phyloP scores from a whole-genome alignment of 2,113 vertebrate genomes.

The Percopsis transmontana region DNA sequence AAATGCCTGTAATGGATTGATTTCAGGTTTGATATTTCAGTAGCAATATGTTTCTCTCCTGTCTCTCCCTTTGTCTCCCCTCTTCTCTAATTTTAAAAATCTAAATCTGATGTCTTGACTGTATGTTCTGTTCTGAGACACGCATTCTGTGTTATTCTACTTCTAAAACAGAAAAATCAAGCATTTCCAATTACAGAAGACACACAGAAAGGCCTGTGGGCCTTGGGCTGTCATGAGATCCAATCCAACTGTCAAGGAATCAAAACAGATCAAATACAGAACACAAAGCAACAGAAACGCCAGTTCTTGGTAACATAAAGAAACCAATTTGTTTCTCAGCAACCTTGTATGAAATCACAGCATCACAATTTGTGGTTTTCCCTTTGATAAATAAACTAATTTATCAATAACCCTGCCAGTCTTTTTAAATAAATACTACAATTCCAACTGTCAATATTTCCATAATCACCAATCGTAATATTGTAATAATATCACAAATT shows the following conservation, averaged over 20 bases:
- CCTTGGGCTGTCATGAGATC: constrained; percentile 54
- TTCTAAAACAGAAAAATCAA: constrained; percentile 58
- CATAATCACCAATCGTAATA: no score
- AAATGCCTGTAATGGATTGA: constrained; percentile 38
- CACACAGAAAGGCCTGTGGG: constrained; percentile 36
- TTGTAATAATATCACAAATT: no score
- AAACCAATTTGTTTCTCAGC: constrained; percentile 29
- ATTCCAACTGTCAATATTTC: no score
- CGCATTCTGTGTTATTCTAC: constrained; percentile 48
- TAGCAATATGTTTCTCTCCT: constrained; percentile 33
- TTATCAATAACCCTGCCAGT: no score
- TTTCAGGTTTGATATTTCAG: constrained; percentile 60
- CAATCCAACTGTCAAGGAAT: constrained; percentile 61
- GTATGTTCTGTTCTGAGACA: constrained; percentile 44
- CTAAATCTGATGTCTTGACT: constrained; percentile 47
- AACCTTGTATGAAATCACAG: constrained; percentile 41
- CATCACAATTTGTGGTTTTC: constrained; percentile 20
- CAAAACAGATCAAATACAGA: constrained; percentile 67
- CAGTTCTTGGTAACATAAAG: constrained; percentile 28
- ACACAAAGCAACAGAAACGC: constrained; percentile 28
- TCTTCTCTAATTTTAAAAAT: constrained; percentile 21
- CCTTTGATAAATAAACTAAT: constrained; percentile 12
- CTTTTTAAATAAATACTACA: no score
- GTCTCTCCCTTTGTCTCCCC: not conserved
- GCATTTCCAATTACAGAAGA: constrained; percentile 65